Percentiles rank a stretch among this genome's conserved stretches.
Conservation (phyloP, 2,888 invertebrate species). For the Argyresthia albistria region DNA sequence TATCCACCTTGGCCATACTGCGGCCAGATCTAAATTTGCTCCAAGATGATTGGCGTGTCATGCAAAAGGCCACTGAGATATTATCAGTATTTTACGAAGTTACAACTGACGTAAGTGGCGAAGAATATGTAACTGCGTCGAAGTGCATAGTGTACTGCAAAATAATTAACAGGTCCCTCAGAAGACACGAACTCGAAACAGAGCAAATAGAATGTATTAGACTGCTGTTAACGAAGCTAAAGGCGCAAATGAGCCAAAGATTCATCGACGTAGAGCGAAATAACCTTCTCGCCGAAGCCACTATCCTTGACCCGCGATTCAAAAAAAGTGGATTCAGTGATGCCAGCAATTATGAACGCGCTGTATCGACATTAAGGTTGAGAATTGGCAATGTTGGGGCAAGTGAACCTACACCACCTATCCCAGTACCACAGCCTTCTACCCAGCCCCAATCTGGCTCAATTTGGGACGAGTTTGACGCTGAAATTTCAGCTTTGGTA, state of each 20-base stretch:
- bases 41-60: neutral
- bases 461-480: too few relatives aligned
- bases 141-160: neutral
- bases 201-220: too few relatives aligned
- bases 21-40: neutral
- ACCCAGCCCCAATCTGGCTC: too few relatives aligned
- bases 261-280: neutral
- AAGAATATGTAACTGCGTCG: neutral
- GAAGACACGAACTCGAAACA: too few relatives aligned
- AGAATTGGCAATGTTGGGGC: neutral
- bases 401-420: neutral
- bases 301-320: neutral
- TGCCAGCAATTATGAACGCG: neutral
- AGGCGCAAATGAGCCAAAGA: neutral
- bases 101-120: neutral
- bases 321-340: neutral
- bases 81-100: neutral
- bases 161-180: neutral
- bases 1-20: neutral
- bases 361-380: neutral
- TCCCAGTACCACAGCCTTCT: too few relatives aligned
- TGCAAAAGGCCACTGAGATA: neutral
- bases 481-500: too few relatives aligned
- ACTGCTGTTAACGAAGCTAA: neutral
- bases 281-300: neutral